phyloP scores from a whole-genome alignment of 2,113 vertebrate species.

The Phalacrocorax aristotelis region DNA sequence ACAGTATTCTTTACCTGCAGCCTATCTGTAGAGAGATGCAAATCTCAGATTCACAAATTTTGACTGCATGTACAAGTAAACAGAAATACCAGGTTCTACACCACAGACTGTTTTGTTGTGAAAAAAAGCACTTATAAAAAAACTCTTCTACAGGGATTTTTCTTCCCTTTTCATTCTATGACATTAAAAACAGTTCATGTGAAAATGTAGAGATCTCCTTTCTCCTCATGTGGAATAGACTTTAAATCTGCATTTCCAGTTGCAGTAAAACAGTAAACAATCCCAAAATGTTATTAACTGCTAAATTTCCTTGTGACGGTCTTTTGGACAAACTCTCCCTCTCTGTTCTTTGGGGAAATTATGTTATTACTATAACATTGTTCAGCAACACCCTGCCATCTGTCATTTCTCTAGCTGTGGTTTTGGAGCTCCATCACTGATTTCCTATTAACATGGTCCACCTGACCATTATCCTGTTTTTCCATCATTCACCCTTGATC shows the following conservation, averaged over 20 bases:
- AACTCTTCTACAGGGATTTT: neutral
- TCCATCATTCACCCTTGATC: neutral
- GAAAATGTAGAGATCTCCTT: neutral
- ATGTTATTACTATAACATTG: neutral
- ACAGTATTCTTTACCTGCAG: neutral
- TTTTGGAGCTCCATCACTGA: neutral
- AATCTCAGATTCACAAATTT: neutral
- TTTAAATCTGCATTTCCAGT: conserved; percentile 18
- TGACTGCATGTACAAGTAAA: neutral
- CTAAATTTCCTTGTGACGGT: neutral
- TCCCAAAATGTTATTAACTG: neutral
- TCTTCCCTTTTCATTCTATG: neutral
- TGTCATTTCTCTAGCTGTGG: neutral
- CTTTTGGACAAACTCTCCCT: neutral
- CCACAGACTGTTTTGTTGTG: neutral
- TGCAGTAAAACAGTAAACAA: conserved; percentile 17
- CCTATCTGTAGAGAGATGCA: neutral
- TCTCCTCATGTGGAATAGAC: neutral
- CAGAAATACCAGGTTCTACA: neutral
- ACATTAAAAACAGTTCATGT: neutral
- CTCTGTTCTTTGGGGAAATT: neutral
- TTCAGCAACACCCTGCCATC: neutral
- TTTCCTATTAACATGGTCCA: neutral
- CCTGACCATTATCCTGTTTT: neutral
- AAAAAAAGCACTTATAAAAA: neutral